Base-by-base conservation (phyloP, 2,113 vertebrate genomes). In the Mesoclemmys tuberculata region DNA sequence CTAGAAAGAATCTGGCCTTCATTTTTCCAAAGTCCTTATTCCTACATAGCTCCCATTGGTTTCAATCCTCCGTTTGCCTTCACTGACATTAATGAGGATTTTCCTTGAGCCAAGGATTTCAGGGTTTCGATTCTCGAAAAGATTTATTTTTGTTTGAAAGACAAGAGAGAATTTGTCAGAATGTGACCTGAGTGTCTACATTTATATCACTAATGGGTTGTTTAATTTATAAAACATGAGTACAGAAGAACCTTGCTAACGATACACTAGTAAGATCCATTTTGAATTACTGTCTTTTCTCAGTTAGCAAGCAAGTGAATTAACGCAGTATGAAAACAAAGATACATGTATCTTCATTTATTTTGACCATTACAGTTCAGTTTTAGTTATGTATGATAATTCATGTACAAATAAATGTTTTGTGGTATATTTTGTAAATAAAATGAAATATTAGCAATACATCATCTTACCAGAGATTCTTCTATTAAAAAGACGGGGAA, bases 371-470 rank as follows among this genome's bases (percentile, higher is more conserved):
- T 96, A 83, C 84, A 93, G 82, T 61, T 51, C 38, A 54, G 29
- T 77, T 97, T 97, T 85, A 97, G 97, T 97, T 97, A 95, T 98
- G 96, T 96, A 97, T 95, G 81, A 68, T 89, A 54, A 71, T 96
- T 96, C 75, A 82, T 86, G 49, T 97, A 96, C 96, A 96, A 96
- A 92, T 94, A 97, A 97, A 94, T 79, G n/a, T 89, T 86, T 91
- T 96, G 96, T 91, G 96, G 97, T 92, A 58, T 85, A 87, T 96
- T 96, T 97, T 94, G 90, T 93, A 97, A 97, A 97, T 90, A 96
- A 97, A 96, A 97, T 96, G 88, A 97, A 96, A 94, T 97, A 94
- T 96, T 85, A 68, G 74, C 93, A 89, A 93, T 95, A 94, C 85
- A 78, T 90, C 82, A 93, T 86, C 88, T 96, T 49, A 96, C 96